A percentile compares a stretch with the other conserved stretches of the same genome.
phyloP scores from a whole-genome alignment of 2,888 invertebrate species.

The Nebria salina region DNA sequence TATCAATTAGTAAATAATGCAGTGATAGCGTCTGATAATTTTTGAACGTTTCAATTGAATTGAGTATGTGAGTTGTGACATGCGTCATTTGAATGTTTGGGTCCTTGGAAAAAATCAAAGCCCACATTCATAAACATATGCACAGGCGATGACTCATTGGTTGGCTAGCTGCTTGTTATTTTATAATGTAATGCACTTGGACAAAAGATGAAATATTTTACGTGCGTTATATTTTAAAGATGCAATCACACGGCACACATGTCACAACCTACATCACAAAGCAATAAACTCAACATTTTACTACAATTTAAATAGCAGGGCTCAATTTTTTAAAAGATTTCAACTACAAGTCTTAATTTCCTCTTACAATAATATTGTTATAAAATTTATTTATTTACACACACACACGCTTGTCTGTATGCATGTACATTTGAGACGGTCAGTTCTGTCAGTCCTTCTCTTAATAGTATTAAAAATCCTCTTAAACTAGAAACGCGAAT shows the following conservation, averaged over 20 bases:
- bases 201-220: background rate
- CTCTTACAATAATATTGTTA: no score
- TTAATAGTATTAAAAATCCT: no score
- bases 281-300: background rate
- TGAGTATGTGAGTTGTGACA: background rate
- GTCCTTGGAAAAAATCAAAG: slow-evolving; percentile 33
- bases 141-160: slow-evolving; percentile 9
- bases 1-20: background rate
- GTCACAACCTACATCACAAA: background rate
- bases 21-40: slow-evolving; percentile 7
- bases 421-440: no score
- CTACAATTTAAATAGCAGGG: background rate
- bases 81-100: slow-evolving; percentile 4
- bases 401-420: no score
- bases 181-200: background rate
- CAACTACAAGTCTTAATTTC: background rate
- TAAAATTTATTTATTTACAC: no score
- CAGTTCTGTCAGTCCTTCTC: no score
- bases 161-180: slow-evolving; percentile 3
- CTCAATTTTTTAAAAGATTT: background rate
- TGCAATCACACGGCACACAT: background rate
- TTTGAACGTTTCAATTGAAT: slow-evolving; percentile 15
- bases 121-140: slow-evolving; percentile 33
- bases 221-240: background rate
- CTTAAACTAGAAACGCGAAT: no score